A percentile compares a stretch with the other conserved stretches of the same genome.
Conservation (phyloP, 2,113 vertebrate species). For the Vidua macroura region DNA sequence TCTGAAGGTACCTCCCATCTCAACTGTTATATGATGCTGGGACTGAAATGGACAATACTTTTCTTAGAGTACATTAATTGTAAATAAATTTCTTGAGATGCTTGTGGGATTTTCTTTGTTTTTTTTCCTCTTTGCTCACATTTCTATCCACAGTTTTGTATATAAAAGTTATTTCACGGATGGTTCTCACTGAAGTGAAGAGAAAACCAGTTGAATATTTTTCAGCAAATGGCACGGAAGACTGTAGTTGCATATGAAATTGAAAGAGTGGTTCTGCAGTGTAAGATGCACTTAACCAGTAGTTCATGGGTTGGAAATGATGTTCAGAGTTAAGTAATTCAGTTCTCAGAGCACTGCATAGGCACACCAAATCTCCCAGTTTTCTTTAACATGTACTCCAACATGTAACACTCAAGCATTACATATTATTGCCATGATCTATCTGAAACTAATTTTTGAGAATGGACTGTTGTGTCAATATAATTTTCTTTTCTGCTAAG, state of each 20-base stretch:
- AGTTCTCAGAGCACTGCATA: not conserved
- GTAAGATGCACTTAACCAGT: not conserved
- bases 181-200: not conserved
- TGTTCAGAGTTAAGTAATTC: not conserved
- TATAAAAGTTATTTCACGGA: not conserved
- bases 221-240: not conserved
- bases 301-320: not conserved
- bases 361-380: not conserved
- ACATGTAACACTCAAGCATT: not conserved
- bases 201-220: not conserved
- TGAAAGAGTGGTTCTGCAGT: not conserved
- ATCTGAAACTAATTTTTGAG: not conserved
- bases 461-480: not conserved
- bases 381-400: not conserved
- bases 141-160: not conserved
- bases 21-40: not conserved
- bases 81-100: not conserved
- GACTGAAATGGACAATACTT: not conserved
- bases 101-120: not conserved
- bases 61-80: not conserved
- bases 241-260: not conserved
- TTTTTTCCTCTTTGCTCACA: not conserved
- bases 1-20: not conserved
- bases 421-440: not conserved
- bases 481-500: not conserved